Percentiles rank a stretch among this genome's conserved stretches.
These are phyloP conservation scores for Liolophura sinensis DNA, from an alignment of 1,140 invertebrate species.

Conservation along the genomic window DNA sequence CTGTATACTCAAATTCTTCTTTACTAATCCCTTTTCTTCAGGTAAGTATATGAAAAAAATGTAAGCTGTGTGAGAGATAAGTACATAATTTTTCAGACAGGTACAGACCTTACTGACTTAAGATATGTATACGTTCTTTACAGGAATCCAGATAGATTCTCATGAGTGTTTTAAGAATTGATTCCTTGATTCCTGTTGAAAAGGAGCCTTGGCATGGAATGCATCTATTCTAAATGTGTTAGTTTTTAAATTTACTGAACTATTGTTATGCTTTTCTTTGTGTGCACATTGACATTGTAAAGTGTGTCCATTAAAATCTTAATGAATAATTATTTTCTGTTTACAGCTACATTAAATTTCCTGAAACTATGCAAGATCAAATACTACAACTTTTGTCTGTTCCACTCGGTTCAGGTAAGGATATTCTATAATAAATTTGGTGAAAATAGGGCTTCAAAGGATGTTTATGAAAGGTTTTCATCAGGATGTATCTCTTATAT, in stretches of 20 bases:
- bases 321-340: conserved; percentile 41
- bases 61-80: too few relatives aligned
- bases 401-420: conserved; percentile 82
- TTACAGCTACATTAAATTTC: conserved; percentile 90
- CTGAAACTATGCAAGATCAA: conserved; percentile 98
- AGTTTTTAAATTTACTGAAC: neutral
- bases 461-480: neutral
- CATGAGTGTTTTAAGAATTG: too few relatives aligned
- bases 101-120: too few relatives aligned
- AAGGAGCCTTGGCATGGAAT: too few relatives aligned
- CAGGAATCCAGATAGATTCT: too few relatives aligned
- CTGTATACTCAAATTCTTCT: too few relatives aligned
- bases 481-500: too few relatives aligned
- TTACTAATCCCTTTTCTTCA: too few relatives aligned
- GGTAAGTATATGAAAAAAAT: too few relatives aligned
- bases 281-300: neutral
- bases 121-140: too few relatives aligned
- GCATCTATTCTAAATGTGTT: neutral
- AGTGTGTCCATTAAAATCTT: neutral
- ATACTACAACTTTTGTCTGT: conserved; percentile 96
- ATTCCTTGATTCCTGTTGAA: too few relatives aligned
- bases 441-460: neutral
- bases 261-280: neutral
- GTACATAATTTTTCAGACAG: too few relatives aligned
- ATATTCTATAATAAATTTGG: neutral